Conservation (phyloP, 2,888 invertebrate species). For the Eupithecia subumbrata region DNA sequence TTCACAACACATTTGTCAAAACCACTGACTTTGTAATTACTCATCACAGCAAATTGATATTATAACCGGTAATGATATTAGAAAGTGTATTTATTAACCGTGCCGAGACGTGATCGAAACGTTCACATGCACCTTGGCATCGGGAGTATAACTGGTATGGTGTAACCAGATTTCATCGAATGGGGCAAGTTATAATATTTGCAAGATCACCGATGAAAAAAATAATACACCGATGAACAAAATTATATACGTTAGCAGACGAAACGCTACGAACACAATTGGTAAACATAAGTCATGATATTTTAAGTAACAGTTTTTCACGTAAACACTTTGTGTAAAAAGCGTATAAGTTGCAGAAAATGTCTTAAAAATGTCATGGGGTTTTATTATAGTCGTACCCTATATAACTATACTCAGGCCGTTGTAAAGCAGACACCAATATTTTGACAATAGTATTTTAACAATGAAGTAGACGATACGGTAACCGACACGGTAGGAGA, state of each 20-base stretch:
- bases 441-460: slow-evolving; percentile 74
- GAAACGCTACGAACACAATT: background rate
- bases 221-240: background rate
- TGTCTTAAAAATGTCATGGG: too few species aligned
- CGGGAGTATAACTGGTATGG: background rate
- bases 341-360: too few species aligned
- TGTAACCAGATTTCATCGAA: background rate
- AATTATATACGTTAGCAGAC: background rate
- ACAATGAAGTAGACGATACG: slow-evolving; percentile 66
- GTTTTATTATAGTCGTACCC: too few species aligned
- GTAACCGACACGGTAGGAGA: slow-evolving; percentile 56
- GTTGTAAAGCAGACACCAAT: slow-evolving; percentile 51
- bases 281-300: background rate
- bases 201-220: background rate
- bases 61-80: slow-evolving; percentile 59
- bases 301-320: too few species aligned
- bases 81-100: slow-evolving; percentile 47
- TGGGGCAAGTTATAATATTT: background rate
- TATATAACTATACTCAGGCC: too few species aligned
- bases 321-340: too few species aligned
- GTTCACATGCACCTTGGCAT: slow-evolving; percentile 49
- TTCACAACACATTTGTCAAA: slow-evolving; percentile 79
- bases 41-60: slow-evolving; percentile 78
- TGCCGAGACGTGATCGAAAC: slow-evolving; percentile 56
- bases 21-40: slow-evolving; percentile 73